These are phyloP conservation scores for Andrena hattorfiana DNA, from an alignment of 2,888 invertebrate species.

Conservation along the genomic window DNA sequence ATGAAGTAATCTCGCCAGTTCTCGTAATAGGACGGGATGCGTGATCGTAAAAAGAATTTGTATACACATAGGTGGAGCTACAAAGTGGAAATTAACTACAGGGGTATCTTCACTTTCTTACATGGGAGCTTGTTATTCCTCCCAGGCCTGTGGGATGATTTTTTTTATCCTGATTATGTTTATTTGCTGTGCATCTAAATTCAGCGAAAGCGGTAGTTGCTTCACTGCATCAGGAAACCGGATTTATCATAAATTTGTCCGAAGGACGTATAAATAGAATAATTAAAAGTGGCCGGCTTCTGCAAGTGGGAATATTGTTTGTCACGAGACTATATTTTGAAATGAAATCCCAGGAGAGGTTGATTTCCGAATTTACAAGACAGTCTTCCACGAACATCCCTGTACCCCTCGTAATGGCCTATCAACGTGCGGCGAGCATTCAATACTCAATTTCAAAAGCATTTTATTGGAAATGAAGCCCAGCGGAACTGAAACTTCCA, in stretches of 20 bases:
- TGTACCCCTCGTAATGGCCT: background rate
- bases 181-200: background rate
- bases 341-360: background rate
- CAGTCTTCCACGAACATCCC: background rate
- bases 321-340: background rate
- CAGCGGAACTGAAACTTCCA: constrained; percentile 52
- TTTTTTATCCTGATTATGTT: background rate
- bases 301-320: too few relatives aligned
- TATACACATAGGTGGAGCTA: constrained; percentile 4
- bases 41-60: constrained; percentile 29
- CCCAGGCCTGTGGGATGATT: background rate
- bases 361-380: background rate
- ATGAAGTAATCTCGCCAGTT: constrained; percentile 36
- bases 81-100: constrained; percentile 20
- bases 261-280: too few relatives aligned
- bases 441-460: background rate
- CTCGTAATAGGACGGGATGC: constrained; percentile 11
- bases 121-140: background rate
- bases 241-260: background rate
- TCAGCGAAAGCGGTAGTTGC: background rate
- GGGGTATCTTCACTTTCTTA: background rate
- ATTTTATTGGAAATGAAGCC: constrained; percentile 37
- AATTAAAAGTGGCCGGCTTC: too few relatives aligned
- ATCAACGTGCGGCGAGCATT: background rate
- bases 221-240: background rate